phyloP scores from a whole-genome alignment of 1,140 invertebrate species.

The Procambarus virginalis region DNA sequence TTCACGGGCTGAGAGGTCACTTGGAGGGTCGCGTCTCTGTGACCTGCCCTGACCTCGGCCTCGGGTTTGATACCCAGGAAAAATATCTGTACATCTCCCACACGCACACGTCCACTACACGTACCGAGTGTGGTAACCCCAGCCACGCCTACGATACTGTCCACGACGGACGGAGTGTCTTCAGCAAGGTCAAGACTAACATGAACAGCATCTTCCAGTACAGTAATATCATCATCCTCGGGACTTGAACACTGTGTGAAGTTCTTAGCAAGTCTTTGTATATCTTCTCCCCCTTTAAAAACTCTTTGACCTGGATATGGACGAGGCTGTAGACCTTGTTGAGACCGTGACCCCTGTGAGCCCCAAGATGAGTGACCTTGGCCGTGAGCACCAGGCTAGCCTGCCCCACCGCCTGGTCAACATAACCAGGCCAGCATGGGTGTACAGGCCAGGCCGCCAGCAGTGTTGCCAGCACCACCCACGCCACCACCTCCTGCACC shows the following conservation, averaged over 20 bases:
- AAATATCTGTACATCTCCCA: slow-evolving; percentile 40
- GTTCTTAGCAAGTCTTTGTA: slow-evolving; percentile 12
- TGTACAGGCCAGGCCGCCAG: slow-evolving; percentile 20
- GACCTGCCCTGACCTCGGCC: slow-evolving; percentile 22
- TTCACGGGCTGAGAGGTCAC: slow-evolving; percentile 55
- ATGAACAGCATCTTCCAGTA: slow-evolving; percentile 18
- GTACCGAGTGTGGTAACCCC: slow-evolving; percentile 27
- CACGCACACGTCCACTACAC: slow-evolving; percentile 38
- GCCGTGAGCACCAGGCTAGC: slow-evolving; percentile 37
- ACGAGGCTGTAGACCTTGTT: slow-evolving; percentile 18
- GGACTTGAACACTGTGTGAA: neutral
- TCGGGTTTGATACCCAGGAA: slow-evolving; percentile 25
- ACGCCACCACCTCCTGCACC: neutral
- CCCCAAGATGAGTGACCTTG: slow-evolving; percentile 41
- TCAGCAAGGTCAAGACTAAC: neutral
- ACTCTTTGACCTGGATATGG: slow-evolving; percentile 23
- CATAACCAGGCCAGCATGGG: slow-evolving; percentile 38
- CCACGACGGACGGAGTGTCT: neutral
- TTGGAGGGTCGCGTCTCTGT: slow-evolving; percentile 16
- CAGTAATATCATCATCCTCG: slow-evolving; percentile 17
- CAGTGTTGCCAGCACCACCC: neutral
- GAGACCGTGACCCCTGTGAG: neutral
- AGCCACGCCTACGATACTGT: slow-evolving; percentile 12
- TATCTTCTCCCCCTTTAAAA: slow-evolving; percentile 27
- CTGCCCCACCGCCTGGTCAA: slow-evolving; percentile 23